Evolutionary conservation across 2,797 vertebrate species (phyloP), one percentile per base, ranked within the genome.

Genomic region (Tauraco hartlaubi): DNA sequence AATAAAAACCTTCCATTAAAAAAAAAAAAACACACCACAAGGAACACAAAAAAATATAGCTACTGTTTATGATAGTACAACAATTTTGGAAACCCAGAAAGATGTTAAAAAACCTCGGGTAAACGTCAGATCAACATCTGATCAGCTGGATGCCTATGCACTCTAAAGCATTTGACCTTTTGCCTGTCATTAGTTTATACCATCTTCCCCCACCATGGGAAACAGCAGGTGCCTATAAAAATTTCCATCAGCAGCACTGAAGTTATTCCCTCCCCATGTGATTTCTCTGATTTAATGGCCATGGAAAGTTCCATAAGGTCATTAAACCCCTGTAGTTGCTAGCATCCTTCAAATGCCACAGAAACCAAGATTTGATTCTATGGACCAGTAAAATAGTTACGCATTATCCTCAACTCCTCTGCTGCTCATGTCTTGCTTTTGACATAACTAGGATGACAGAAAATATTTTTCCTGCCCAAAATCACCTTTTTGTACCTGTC

Each of bases 211-310:
- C 31, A 73, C 43, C 48, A 44, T 6, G 16, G 43, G 33, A 89
- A 92, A 91, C 71, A 89, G 67, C 71, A 89, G 73, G 43, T 79
- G 48, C 59, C 43, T 64, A 46, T 74, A 92, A 88, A 94, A 86
- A 77, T 73, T 94, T 79, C 74, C n/a, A 79, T 76, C 85, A 87
- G 41, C 55, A 66, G 15, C 28, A 54, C 37, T 61, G 68, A 91
- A 95, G 13, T 91, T 11, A 79, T 82, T 93, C 51, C 19, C n/a
- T 64, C 43, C 35, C 20, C 48, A 69, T 71, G 58, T 67, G 67
- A 96, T 76, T 59, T 82, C 77, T 90, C 80, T 91, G 71, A 88
- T 93, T 88, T 78, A 93, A 92, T 54, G 73, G 35, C 48, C 35
- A 43, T 29, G 33, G 51, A 85, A 94, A 82, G 28, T 73, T 93